Evolutionary conservation across 2,797 vertebrate species (phyloP).

Genomic region (Kryptolebias ocellatus): DNA sequence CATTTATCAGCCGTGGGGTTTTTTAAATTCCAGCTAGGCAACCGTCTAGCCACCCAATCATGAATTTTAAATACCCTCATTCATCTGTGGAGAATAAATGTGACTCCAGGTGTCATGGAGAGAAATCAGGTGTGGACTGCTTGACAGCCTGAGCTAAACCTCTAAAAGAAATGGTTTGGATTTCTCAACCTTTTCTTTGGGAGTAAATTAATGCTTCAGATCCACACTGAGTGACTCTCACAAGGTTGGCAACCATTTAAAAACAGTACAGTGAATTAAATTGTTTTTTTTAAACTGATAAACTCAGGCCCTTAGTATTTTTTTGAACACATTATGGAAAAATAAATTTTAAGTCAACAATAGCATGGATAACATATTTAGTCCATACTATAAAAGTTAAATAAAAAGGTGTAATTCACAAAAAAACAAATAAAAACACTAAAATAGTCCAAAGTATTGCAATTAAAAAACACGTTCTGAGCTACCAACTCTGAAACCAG

Average conservation of each 20-base stretch:
- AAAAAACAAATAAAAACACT: too few relatives aligned
- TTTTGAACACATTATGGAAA: background rate
- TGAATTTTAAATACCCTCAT: slow-evolving; percentile 27
- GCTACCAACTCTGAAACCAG: too few relatives aligned
- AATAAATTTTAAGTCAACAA: too few relatives aligned
- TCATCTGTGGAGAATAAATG: slow-evolving; percentile 5
- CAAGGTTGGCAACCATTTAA: background rate
- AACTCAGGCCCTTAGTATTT: too few relatives aligned
- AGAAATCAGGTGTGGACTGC: background rate
- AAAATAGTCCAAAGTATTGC: too few relatives aligned
- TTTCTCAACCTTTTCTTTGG: background rate
- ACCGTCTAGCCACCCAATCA: slow-evolving; percentile 10
- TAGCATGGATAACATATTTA: too few relatives aligned
- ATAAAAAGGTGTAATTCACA: too few relatives aligned
- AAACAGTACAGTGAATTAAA: background rate
- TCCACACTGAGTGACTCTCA: background rate
- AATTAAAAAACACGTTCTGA: too few relatives aligned
- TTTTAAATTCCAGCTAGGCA: slow-evolving; percentile 28
- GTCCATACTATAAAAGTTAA: too few relatives aligned
- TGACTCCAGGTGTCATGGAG: background rate
- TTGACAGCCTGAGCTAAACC: background rate
- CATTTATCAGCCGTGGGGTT: slow-evolving; percentile 23
- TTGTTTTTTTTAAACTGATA: too few relatives aligned
- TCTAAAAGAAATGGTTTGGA: background rate
- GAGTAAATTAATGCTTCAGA: background rate